phyloP scores from a whole-genome alignment of 2,797 vertebrate genomes.

The Coendou prehensilis region DNA sequence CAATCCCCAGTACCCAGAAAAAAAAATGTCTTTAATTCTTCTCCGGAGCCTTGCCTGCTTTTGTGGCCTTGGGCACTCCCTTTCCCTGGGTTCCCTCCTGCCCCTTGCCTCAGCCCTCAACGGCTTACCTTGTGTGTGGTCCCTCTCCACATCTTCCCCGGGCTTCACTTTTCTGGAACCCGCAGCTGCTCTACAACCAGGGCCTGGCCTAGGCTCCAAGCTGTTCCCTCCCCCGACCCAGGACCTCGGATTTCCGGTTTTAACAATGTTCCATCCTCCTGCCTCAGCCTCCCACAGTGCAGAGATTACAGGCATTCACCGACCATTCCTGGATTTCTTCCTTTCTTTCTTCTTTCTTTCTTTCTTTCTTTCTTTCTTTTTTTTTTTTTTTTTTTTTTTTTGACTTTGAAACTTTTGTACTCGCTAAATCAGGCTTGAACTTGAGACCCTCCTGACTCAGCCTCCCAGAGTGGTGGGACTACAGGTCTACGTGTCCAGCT shows the following conservation, averaged over 20 bases:
- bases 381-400: not conserved
- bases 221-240: not conserved
- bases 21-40: not conserved
- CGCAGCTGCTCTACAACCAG: not conserved
- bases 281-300: not conserved
- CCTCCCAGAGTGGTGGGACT: not conserved
- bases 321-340: not conserved
- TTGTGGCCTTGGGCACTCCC: not conserved
- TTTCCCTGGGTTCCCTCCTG: not conserved
- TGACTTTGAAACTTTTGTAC: not conserved
- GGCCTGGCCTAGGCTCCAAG: not conserved
- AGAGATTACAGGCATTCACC: not conserved
- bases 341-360: too few species aligned
- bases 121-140: too few species aligned
- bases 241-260: not conserved
- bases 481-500: not conserved
- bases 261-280: not conserved
- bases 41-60: not conserved
- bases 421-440: not conserved
- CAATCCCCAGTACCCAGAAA: not conserved
- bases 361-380: too few species aligned
- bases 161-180: not conserved
- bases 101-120: not conserved
- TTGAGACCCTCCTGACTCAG: not conserved
- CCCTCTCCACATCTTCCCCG: not conserved